Evolutionary conservation across 2,797 vertebrate genomes (phyloP).

Genomic region (Chrosomus eos): DNA sequence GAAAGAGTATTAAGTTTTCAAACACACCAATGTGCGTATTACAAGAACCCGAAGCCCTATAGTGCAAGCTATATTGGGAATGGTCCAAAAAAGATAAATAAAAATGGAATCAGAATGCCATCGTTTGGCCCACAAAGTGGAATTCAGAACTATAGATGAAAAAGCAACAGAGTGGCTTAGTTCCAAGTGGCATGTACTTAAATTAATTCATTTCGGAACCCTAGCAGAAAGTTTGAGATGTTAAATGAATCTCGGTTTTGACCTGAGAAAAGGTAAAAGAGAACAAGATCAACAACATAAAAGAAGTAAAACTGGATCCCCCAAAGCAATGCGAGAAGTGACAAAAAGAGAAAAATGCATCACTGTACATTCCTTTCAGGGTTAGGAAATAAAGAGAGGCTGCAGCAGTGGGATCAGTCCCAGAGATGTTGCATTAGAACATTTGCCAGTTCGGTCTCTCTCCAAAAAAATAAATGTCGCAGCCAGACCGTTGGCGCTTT

Average conservation of each 20-base stretch:
- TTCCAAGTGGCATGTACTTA: constrained; percentile 49
- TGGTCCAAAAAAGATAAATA: constrained; percentile 8
- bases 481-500: constrained; percentile 14
- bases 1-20: neutral
- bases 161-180: constrained; percentile 24
- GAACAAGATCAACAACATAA: constrained; percentile 27
- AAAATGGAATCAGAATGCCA: constrained; percentile 31
- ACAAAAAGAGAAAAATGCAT: constrained; percentile 22
- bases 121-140: constrained; percentile 7
- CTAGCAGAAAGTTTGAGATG: constrained; percentile 44
- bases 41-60: neutral
- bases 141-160: constrained; percentile 34
- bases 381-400: constrained; percentile 34
- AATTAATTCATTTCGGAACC: constrained; percentile 50
- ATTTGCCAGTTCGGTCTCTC: constrained; percentile 38
- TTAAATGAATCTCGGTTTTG: constrained; percentile 50
- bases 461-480: constrained; percentile 40
- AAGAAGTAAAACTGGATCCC: constrained; percentile 27
- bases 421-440: constrained; percentile 50
- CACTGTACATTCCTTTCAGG: constrained; percentile 49
- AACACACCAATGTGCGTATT: neutral
- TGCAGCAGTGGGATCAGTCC: constrained; percentile 33
- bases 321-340: constrained; percentile 47
- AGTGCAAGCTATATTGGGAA: neutral
- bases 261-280: constrained; percentile 11